Conservation (phyloP, 92 coral and sea anemone genomes). For the Palythoa grandis region DNA sequence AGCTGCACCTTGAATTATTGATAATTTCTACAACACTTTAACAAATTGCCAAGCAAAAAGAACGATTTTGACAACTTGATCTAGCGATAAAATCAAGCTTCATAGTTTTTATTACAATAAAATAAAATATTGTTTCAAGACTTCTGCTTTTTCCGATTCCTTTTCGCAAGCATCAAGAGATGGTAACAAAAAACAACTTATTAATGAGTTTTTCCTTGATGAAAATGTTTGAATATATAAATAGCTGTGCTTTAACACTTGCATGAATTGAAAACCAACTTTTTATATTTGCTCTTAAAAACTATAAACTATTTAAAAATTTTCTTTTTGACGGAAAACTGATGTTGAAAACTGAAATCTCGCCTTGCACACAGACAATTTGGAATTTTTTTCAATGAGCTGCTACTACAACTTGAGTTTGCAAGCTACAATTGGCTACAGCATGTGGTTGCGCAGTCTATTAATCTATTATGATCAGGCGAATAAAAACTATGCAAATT, state of each 20-base stretch:
- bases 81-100: neutral
- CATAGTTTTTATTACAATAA: neutral
- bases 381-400: neutral
- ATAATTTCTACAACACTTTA: neutral
- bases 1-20: neutral
- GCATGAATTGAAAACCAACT: neutral
- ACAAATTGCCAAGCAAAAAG: neutral
- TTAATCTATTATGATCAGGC: neutral
- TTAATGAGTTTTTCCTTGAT: neutral
- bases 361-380: neutral
- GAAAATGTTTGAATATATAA: neutral
- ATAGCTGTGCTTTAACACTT: neutral
- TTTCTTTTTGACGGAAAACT: neutral
- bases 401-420: neutral
- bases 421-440: neutral
- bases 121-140: neutral
- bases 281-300: neutral
- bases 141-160: neutral
- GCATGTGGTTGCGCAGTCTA: neutral
- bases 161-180: neutral
- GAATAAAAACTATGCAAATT: neutral
- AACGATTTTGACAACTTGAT: neutral
- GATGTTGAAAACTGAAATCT: neutral
- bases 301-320: neutral
- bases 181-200: neutral